Base-by-base conservation (phyloP, 1,140 invertebrate genomes). In the Drosophila kepulauana region DNA sequence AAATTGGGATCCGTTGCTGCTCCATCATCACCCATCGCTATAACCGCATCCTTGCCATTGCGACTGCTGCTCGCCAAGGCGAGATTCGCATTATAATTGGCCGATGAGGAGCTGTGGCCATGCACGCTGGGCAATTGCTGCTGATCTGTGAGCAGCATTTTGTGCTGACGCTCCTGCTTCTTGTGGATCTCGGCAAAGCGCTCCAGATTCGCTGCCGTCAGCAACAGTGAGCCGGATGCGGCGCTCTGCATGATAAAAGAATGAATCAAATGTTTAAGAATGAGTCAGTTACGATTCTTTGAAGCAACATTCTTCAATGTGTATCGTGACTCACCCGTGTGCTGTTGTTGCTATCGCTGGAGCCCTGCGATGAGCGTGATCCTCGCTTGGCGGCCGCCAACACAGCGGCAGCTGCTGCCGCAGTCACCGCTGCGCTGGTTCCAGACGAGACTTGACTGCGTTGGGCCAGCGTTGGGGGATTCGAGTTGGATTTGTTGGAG, bases 171-270 rank as follows among this genome's bases (percentile, higher is more conserved):
- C 66, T 91, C 78, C 75, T 92, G 79, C 81, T 94, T 93, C 72
- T 94, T 94, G 91, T 95, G 94, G 88, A 96, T 95, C 78, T 95
- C 94, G 3, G 95, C 95, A 15, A 95, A 93, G 35, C 93, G 94
- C 49, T 94, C 94, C 88, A 97, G 93, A 93, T 97, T 96, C 13
- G 96, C 96, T 38, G 96, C 96, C 80, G 95, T 97, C 80, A 97
- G 92, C 46, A 97, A 93, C 71, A 96, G 85, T 28, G 96, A 96
- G 58, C 96, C 96, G 64, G 96, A 97, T 82, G 95, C 95, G 74
- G 95, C 96, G 91, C 96, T 97, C 96, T 97, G 94, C 43, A 94
- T 93, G 8, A 59, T 30, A 46, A n/a, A n/a, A 38, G 49, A 49
- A 57, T 48, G 74, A 51, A 73, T 54, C 70, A 20, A 67, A 48